Evolutionary conservation across 1,140 invertebrate species (phyloP).

Genomic region (Cepaea nemoralis): DNA sequence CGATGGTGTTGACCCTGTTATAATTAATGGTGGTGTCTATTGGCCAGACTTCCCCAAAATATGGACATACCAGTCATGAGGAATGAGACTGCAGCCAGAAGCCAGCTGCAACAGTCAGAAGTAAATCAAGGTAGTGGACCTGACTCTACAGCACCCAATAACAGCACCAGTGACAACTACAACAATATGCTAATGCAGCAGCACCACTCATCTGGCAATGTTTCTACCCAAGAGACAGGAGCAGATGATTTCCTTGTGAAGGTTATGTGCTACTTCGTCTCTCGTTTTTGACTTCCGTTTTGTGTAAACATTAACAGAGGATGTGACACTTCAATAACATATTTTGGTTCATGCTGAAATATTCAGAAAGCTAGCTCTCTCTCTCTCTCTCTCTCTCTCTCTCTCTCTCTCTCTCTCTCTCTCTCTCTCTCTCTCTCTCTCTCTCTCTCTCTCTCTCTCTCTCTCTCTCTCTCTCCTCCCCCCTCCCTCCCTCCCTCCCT

Average conservation of each 20-base stretch:
- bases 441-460: too few species aligned
- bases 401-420: too few species aligned
- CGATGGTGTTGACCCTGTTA: not conserved
- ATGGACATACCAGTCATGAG: constrained; percentile 29
- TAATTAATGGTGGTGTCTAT: not conserved
- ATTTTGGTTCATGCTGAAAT: too few species aligned
- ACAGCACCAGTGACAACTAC: too few species aligned
- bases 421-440: too few species aligned
- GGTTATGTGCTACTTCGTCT: not conserved
- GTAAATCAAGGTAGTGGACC: not conserved
- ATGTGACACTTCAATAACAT: too few species aligned
- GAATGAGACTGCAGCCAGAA: constrained; percentile 9
- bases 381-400: too few species aligned
- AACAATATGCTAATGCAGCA: not conserved
- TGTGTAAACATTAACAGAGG: too few species aligned
- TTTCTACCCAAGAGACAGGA: not conserved
- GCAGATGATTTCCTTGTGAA: not conserved
- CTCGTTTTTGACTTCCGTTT: too few species aligned
- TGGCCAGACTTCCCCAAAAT: not conserved
- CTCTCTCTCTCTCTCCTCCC: too few species aligned
- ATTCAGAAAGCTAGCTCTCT: too few species aligned
- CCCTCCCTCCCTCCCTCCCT: too few species aligned
- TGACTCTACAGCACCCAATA: not conserved
- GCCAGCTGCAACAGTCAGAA: not conserved
- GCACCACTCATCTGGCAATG: not conserved